Base-by-base conservation (phyloP, 1,140 invertebrate genomes). In the Drosophila malerkotliana region DNA sequence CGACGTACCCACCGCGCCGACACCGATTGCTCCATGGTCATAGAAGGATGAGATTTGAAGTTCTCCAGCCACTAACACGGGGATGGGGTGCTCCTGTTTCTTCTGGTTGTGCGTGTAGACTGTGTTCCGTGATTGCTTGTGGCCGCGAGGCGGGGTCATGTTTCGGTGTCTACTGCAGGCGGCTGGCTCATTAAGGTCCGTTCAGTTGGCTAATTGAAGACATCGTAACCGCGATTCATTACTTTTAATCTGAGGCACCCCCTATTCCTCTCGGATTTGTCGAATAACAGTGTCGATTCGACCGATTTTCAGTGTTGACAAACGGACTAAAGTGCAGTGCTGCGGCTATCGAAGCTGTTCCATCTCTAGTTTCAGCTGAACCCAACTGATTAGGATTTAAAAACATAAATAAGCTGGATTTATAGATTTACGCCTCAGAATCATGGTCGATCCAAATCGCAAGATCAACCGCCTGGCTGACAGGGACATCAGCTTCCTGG, bases 401-500 rank as follows among this genome's bases (percentile, higher is more conserved):
- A 44, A 18, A 44, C 41, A 8, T 15, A 44, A 44, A 18, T 44
- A 18, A 44, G 8, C 4, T 15, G n/a, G 15, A 0, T 14, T 44
- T 7, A 44, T 4, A 12, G 7, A 44, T 44, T 44, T 44, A 2
- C 44, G 15, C 8, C 14, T 14, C 24, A 21, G 3, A 68, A 24
- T 6, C 39, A 92, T 92, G 91, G 91, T 92, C 9, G 91, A 92
- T 71, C 91, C 91, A 1, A 91, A 92, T 54, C 74, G 91, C 5
- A 92, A 92, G 72, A 92, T 92, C n/a, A 92, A 92, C 67, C 77
- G 87, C 28, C 54, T 92, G 7, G 92, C 92, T 4, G 91, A 92
- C 15, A 87, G 81, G 47, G 92, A 93, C 62, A 47, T 92, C 4
- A 82, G 88, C 24, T 93, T 94, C 56, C 60, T 94, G 15, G 89